Percentiles rank a stretch among this genome's conserved stretches.
Conservation (phyloP, 1,140 invertebrate genomes). For the Magallana gigas region DNA sequence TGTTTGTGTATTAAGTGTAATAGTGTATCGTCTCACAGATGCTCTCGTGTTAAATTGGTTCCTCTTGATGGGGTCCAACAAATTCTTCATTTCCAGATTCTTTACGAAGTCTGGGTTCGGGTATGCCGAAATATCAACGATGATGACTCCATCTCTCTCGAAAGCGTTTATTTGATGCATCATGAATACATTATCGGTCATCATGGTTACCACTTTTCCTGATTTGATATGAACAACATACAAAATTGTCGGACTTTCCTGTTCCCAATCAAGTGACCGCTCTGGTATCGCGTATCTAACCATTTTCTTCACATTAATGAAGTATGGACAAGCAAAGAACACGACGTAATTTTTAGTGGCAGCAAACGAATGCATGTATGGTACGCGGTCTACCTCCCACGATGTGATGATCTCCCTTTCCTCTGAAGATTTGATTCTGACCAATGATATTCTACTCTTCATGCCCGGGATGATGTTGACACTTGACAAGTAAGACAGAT, state of each 20-base stretch:
- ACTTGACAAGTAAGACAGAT: slow-evolving; percentile 69
- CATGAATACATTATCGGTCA: slow-evolving; percentile 67
- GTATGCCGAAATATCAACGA: slow-evolving; percentile 72
- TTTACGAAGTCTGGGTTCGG: slow-evolving; percentile 66
- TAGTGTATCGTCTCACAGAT: slow-evolving; percentile 64
- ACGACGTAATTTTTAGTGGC: slow-evolving; percentile 71
- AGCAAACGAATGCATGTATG: slow-evolving; percentile 77
- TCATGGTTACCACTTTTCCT: slow-evolving; percentile 60
- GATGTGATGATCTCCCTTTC: slow-evolving; percentile 65
- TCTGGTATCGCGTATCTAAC: slow-evolving; percentile 66
- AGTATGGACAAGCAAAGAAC: slow-evolving; percentile 72
- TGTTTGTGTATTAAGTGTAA: slow-evolving; percentile 58
- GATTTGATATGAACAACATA: slow-evolving; percentile 68
- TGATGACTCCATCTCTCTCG: slow-evolving; percentile 60
- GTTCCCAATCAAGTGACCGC: slow-evolving; percentile 70
- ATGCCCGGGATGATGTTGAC: slow-evolving; percentile 64
- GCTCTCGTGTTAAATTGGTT: slow-evolving; percentile 66
- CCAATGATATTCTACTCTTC: slow-evolving; percentile 63
- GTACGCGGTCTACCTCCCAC: slow-evolving; percentile 68
- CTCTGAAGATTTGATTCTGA: slow-evolving; percentile 65
- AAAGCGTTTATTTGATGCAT: slow-evolving; percentile 76
- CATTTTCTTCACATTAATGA: slow-evolving; percentile 68
- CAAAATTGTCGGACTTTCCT: slow-evolving; percentile 61
- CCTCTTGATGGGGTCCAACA: slow-evolving; percentile 61
- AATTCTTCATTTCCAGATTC: slow-evolving; percentile 61